Percentiles rank a stretch among this genome's conserved stretches.
These are phyloP conservation scores for Semotilus atromaculatus DNA, from an alignment of 2,797 vertebrate genomes.

Conservation along the genomic window DNA sequence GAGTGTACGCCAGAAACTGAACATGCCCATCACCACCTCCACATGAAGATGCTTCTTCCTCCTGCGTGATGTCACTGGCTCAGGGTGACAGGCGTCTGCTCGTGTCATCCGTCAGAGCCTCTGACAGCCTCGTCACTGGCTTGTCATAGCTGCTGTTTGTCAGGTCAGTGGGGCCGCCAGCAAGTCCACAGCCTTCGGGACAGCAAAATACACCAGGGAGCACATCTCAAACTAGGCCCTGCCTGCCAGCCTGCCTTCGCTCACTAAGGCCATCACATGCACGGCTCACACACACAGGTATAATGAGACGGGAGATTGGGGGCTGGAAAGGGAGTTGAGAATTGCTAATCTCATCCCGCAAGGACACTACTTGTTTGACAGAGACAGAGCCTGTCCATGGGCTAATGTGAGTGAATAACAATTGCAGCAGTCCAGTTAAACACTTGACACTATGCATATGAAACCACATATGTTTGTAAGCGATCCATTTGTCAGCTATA, in stretches of 20 bases:
- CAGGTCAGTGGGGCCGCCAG: slow-evolving; percentile 61
- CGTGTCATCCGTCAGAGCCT: slow-evolving; percentile 71
- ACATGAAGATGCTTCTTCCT: slow-evolving; percentile 11
- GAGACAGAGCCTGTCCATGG: slow-evolving; percentile 23
- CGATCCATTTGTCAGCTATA: slow-evolving; percentile 8
- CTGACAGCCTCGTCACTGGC: slow-evolving; percentile 66
- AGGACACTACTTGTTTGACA: slow-evolving; percentile 24
- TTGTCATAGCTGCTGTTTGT: slow-evolving; percentile 72
- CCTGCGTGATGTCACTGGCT: slow-evolving; percentile 38
- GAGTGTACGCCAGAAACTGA: not conserved
- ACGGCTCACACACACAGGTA: not conserved
- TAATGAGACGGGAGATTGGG: slow-evolving; percentile 15
- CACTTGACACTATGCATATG: not conserved
- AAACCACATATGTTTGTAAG: slow-evolving; percentile 17
- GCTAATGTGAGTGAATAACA: slow-evolving; percentile 7
- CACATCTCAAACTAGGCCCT: slow-evolving; percentile 4
- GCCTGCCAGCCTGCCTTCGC: slow-evolving; percentile 20
- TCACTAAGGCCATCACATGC: not conserved
- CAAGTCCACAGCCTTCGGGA: slow-evolving; percentile 42
- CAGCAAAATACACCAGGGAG: slow-evolving; percentile 38
- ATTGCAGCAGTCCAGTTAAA: slow-evolving; percentile 2
- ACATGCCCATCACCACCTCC: not conserved
- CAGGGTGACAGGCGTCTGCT: slow-evolving; percentile 37
- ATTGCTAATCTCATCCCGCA: slow-evolving; percentile 6
- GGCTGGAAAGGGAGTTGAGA: slow-evolving; percentile 18